Percentiles rank a stretch among this genome's conserved stretches.
Conservation (phyloP, 2,888 invertebrate species). For the Steinernema carpocapsae region DNA sequence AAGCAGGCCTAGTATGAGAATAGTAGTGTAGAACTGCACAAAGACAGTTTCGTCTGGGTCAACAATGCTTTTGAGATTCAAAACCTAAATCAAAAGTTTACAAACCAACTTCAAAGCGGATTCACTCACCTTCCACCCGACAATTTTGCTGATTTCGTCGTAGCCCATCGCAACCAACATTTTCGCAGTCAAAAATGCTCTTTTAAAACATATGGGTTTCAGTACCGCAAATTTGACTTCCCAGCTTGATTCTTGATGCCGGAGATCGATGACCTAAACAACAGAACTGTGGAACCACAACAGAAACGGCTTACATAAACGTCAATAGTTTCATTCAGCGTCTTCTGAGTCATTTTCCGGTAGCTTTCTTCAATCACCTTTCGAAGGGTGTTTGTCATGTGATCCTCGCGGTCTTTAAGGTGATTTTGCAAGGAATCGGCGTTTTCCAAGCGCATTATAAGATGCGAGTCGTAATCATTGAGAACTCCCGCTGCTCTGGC, state of each 20-base stretch:
- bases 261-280: neutral
- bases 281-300: neutral
- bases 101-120: too few relatives aligned
- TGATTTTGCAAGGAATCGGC: neutral
- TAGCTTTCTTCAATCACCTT: neutral
- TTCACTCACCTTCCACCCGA: neutral
- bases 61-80: too few relatives aligned
- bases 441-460: neutral
- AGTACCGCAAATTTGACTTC: neutral
- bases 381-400: neutral
- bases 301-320: neutral
- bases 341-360: neutral
- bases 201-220: neutral
- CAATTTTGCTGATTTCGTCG: neutral
- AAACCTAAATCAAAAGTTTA: too few relatives aligned
- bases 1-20: too few relatives aligned
- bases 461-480: neutral
- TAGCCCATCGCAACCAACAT: neutral
- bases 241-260: neutral
- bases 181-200: neutral
- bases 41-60: too few relatives aligned
- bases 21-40: too few relatives aligned
- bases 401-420: neutral
- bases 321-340: neutral
- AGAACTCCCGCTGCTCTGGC: conserved; percentile 10